These are phyloP conservation scores for Diloba caeruleocephala DNA, from an alignment of 2,888 invertebrate genomes.

Conservation along the genomic window DNA sequence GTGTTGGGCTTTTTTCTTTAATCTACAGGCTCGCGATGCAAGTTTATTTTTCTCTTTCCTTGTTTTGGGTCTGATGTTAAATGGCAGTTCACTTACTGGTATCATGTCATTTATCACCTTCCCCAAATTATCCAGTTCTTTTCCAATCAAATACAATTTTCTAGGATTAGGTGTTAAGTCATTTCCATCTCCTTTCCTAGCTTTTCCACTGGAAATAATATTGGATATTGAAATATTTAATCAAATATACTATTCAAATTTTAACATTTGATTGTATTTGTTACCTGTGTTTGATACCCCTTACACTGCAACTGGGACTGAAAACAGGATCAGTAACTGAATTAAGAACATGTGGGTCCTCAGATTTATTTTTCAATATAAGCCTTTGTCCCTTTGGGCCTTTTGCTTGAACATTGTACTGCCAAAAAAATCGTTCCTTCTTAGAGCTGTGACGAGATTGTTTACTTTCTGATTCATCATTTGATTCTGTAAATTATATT, in stretches of 20 bases:
- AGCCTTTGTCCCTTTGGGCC: slow-evolving; percentile 98
- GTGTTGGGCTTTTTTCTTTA: slow-evolving; percentile 99
- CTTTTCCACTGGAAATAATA: slow-evolving; percentile 92
- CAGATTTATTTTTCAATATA: slow-evolving; percentile 94
- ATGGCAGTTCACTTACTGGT: slow-evolving; percentile 97
- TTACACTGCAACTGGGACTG: slow-evolving; percentile 96
- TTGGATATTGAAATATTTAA: not conserved
- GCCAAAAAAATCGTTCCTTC: slow-evolving; percentile 98
- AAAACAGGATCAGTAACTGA: slow-evolving; percentile 98
- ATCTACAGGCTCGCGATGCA: slow-evolving; percentile 98
- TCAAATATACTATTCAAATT: not conserved
- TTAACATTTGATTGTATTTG: not conserved
- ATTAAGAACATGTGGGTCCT: slow-evolving; percentile 97
- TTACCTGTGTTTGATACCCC: slow-evolving; percentile 96
- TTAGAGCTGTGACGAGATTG: slow-evolving; percentile 86
- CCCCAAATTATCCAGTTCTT: slow-evolving; percentile 96
- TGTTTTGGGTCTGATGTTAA: slow-evolving; percentile 96
- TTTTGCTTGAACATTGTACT: slow-evolving; percentile 99
- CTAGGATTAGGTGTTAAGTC: slow-evolving; percentile 98
- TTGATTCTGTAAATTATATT: slow-evolving; percentile 86
- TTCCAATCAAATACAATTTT: slow-evolving; percentile 96
- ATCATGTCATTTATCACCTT: slow-evolving; percentile 98
- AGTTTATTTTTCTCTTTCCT: slow-evolving; percentile 99
- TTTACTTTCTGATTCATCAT: slow-evolving; percentile 89
- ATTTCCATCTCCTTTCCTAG: slow-evolving; percentile 98